These are phyloP conservation scores for Sebastes steindachneri DNA, from an alignment of 2,797 vertebrate genomes.

Conservation along the genomic window DNA sequence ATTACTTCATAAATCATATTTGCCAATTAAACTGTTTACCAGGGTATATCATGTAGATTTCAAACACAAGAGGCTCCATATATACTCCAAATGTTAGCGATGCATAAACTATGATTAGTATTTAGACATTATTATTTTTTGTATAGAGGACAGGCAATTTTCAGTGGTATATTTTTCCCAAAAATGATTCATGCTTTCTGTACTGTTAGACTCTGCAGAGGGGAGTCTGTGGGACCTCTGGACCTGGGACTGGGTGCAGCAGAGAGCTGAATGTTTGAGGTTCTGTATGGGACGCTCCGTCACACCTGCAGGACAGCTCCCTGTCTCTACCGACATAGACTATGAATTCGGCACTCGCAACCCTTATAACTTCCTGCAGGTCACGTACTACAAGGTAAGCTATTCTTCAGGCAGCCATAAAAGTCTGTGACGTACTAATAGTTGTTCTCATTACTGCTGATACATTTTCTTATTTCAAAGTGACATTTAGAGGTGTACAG, in stretches of 20 bases:
- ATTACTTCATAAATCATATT: not conserved
- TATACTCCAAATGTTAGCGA: not conserved
- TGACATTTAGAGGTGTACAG: not conserved
- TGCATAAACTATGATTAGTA: not conserved
- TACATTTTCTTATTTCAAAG: not conserved
- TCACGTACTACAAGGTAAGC: conserved; percentile 93
- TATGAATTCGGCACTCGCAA: conserved; percentile 89
- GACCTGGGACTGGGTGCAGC: conserved; percentile 86
- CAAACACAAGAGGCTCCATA: not conserved
- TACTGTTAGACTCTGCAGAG: conserved; percentile 67
- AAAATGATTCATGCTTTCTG: not conserved
- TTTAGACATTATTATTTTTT: not conserved
- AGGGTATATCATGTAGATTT: not conserved
- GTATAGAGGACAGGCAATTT: not conserved
- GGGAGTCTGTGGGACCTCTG: conserved; percentile 77
- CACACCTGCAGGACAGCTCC: conserved; percentile 82
- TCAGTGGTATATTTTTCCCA: not conserved
- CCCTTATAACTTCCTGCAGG: conserved; percentile 96
- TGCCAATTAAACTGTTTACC: not conserved
- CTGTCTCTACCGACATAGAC: conserved; percentile 85
- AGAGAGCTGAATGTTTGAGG: conserved; percentile 88
- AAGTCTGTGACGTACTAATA: not conserved
- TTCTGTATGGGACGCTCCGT: conserved; percentile 84
- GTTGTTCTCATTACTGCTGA: not conserved
- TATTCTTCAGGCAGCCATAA: not conserved